Percentiles rank a stretch among this genome's conserved stretches.
Conservation (phyloP, 2,888 invertebrate species). For the Listrodromus nycthemerus region DNA sequence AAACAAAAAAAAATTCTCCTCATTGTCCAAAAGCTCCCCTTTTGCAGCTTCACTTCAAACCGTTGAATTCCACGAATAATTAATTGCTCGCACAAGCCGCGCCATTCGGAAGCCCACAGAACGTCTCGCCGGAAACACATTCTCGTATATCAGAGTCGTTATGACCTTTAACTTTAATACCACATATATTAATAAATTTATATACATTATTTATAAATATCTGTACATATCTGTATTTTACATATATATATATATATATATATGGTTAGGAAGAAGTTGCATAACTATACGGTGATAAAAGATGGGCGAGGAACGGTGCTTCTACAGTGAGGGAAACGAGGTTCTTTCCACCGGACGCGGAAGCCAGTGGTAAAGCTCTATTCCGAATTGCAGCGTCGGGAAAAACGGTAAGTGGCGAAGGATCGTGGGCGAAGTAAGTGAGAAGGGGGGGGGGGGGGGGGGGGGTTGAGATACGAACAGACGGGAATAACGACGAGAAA, state of each 20-base stretch:
- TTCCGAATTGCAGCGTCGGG: constrained; percentile 53
- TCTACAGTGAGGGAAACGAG: constrained; percentile 6
- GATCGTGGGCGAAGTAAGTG: neutral
- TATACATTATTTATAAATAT: neutral
- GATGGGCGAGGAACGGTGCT: constrained; percentile 50
- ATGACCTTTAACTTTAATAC: constrained; percentile 24
- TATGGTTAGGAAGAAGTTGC: neutral
- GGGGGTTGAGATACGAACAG: neutral
- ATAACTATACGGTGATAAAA: neutral
- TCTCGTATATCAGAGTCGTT: constrained; percentile 36
- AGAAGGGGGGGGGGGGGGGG: neutral
- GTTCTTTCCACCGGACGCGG: constrained; percentile 71
- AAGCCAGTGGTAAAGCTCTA: constrained; percentile 42
- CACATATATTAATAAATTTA: constrained; percentile 1
- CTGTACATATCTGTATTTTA: neutral
- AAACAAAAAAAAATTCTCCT: neutral
- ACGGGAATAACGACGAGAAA: constrained; percentile 6
- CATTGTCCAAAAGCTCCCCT: neutral
- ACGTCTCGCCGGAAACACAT: constrained; percentile 31
- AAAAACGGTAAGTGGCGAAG: constrained; percentile 36
- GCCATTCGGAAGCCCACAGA: constrained; percentile 7
- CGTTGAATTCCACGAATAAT: constrained; percentile 47
- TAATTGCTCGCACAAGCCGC: constrained; percentile 34
- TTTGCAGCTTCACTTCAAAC: neutral
- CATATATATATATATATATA: neutral